These are phyloP conservation scores for Chloroceryle inda DNA, from an alignment of 2,797 vertebrate species.

Conservation along the genomic window DNA sequence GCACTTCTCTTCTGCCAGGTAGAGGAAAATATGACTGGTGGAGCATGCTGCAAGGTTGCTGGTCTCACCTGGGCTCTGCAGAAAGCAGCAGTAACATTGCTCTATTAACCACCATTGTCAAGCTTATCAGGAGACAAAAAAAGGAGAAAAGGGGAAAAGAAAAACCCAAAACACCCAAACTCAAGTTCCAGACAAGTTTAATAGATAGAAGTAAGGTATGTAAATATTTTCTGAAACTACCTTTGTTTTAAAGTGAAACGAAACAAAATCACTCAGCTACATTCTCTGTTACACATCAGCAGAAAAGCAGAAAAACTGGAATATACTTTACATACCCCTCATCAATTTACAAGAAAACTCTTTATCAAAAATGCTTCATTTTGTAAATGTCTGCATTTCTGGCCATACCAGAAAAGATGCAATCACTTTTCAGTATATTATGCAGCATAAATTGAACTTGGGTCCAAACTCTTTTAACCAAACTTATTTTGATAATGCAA, in stretches of 20 bases:
- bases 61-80: background rate
- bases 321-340: background rate
- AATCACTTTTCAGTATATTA: background rate
- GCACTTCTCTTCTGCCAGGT: background rate
- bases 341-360: background rate
- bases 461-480: background rate
- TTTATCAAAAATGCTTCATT: background rate
- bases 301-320: background rate
- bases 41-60: background rate
- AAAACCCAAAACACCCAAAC: accelerated
- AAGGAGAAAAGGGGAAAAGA: background rate
- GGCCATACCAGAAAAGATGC: background rate
- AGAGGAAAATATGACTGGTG: background rate
- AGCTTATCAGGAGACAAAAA: background rate
- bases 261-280: background rate
- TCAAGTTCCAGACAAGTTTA: background rate
- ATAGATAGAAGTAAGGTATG: background rate
- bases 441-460: background rate
- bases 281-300: background rate
- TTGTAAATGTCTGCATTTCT: background rate
- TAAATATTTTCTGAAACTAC: background rate
- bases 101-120: background rate
- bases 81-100: background rate
- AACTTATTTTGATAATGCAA: background rate
- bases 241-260: background rate